Evolutionary conservation across 1,140 invertebrate species (phyloP).

Genomic region (Bicyclus anynana): DNA sequence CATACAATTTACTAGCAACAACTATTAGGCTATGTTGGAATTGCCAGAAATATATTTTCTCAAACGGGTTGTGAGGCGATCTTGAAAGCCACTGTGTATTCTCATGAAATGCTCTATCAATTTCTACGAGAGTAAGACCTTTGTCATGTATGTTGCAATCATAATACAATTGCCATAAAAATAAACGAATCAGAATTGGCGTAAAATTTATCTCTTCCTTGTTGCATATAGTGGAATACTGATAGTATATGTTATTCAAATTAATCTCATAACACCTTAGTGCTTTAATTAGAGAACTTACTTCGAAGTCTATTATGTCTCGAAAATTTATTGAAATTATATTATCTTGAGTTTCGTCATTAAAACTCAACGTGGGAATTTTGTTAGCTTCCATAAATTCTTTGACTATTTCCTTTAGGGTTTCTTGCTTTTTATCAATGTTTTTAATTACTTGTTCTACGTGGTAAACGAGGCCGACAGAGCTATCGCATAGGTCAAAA

Average conservation of each 20-base stretch:
- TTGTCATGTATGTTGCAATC: constrained; percentile 73
- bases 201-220: constrained; percentile 51
- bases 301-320: constrained; percentile 62
- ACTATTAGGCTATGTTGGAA: constrained; percentile 77
- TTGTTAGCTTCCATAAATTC: constrained; percentile 58
- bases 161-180: constrained; percentile 79
- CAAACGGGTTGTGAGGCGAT: constrained; percentile 75
- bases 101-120: constrained; percentile 64
- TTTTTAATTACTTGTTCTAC: constrained; percentile 54
- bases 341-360: constrained; percentile 25
- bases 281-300: constrained; percentile 55
- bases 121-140: constrained; percentile 70
- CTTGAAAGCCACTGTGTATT: constrained; percentile 67
- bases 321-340: constrained; percentile 25
- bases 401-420: constrained; percentile 38
- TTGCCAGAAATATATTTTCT: constrained; percentile 80
- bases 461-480: constrained; percentile 51
- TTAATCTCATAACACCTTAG: constrained; percentile 66
- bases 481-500: constrained; percentile 56
- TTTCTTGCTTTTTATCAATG: constrained; percentile 48
- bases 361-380: constrained; percentile 11
- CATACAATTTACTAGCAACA: constrained; percentile 71
- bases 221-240: constrained; percentile 71
- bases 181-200: constrained; percentile 71
- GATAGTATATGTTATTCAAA: constrained; percentile 71